Base-by-base conservation (phyloP, 2,888 invertebrate species). In the Dicycla oo region DNA sequence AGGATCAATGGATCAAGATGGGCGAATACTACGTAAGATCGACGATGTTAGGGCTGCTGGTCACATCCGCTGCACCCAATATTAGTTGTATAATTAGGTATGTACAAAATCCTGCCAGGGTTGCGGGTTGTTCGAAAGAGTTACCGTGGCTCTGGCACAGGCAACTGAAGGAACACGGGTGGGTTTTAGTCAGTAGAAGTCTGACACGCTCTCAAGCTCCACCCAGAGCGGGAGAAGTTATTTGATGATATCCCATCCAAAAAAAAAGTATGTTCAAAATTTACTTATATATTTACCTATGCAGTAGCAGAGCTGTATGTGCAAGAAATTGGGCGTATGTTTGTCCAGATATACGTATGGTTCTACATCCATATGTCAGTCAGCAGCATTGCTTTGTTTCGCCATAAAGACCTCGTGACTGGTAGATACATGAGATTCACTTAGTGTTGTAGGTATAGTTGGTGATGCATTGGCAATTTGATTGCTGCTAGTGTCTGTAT, bases 31-130 rank as follows among this genome's bases (percentile, higher is more conserved):
- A 95, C 81, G 53, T 93, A 1, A 91, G 95, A 60, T 96, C 96
- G 0, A 91, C 94, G 0, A 18, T 93, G 0, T 89, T 96, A 13
- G 96, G 96, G 0, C 79, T 90, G 0, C 53, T 92, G 0, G 90
- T 96, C 10, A 91, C 93, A 5, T 91, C 90, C 0, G 83, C 90
- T 0, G 88, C 92, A 30, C 84, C 92, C 13, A 86, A 88, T 1
- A 69, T 93, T 0, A 92, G 93, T 68, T 97, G 97, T 84, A 68
- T 93, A 5, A 76, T 95, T 70, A 94, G 95, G 96, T 96, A 94
- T 93, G 91, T 40, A 23, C 6, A 5, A 34, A 5, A 6, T 34
- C n/a, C n/a, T n/a, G n/a, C n/a, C n/a, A 6, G 34, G 30, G 30
- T 30, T 4, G 30, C 30, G 30, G 30, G 30, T 30, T 30, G 30